Base-by-base conservation (phyloP, 2,113 vertebrate genomes). In the Engraulis encrasicolus region DNA sequence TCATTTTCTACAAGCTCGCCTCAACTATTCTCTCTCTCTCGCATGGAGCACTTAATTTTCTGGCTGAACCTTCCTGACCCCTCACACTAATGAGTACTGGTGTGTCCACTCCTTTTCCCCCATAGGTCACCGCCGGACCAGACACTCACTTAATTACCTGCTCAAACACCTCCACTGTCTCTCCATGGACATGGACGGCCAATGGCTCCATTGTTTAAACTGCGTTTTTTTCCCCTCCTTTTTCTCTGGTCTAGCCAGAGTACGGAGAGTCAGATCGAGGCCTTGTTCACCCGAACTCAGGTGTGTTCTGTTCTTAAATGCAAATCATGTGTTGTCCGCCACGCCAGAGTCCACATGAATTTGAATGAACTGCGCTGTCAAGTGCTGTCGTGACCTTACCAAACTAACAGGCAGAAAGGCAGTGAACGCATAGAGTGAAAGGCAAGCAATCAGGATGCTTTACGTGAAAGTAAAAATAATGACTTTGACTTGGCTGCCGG, bases 61-160 rank as follows among this genome's bases (percentile, higher is more conserved):
- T 36, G 18, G 23, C 66, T 74, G 66, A 74, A 31, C 66, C 66
- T 34, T 74, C 34, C 66, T 74, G 2, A 74, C 66, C 31, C 66
- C 27, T 74, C 66, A 74, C 31, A 36, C 66, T 74, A 74, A 74
- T 74, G 66, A 74, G 31, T 17, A 12, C 66, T 74, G 66, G 66
- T 74, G 66, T 74, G 66, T 74, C 27, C 66, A 74, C 66, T 74
- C 27, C n/a, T 5, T 19, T 74, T 15, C 66, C 66, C 66, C 14
- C 66, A 34, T 74, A 74, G 66, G 66, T 74, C 66, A 74, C 27
- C 14, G 66, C 0, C 66, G 31, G 66, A 74, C 66, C 66, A 74
- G 66, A 74, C 66, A 74, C 23, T 74, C 66, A 31, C 66, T 74
- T 74, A 74, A 74, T 74, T 74, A 74, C 66, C 66, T 74, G 66